Base-by-base conservation (phyloP, 2,113 vertebrate species). In the Carassius auratus region DNA sequence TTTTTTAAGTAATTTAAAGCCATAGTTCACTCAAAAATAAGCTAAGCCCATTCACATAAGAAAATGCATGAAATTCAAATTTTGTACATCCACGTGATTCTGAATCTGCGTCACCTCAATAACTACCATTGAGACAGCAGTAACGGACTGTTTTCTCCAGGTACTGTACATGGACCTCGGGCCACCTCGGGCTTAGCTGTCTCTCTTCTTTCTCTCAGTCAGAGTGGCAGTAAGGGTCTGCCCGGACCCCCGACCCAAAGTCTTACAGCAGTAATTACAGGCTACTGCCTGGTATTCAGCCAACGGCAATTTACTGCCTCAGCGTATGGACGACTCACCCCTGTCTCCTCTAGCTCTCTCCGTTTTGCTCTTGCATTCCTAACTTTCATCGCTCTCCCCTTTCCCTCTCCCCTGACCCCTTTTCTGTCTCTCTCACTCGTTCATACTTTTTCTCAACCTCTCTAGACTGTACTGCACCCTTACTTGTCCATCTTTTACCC, bases 381-480 rank as follows among this genome's bases (percentile, higher is more conserved):
- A 66, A 84, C 42, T 38, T 23, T 83, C 9, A 57, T 79, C 33
- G 7, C 15, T 62, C 52, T 48, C 38, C 69, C 23, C 57, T 55
- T 36, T 78, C 42, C 42, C 42, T 45, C 68, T 71, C 9, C 42
- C 36, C 68, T 71, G 21, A 42, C 68, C 68, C 68, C 9, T 42
- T 71, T 71, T 71, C 36, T 71, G 2, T 71, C 36, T 71, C 36
- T 85, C 61, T 78, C 81, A 12, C 21, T 21, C 38, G 2, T 59
- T 45, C 77, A 59, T 68, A 30, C 36, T 74, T 68, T 57, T 59
- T 8, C 81, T 83, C 10, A 19, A 55, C 10, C 30, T 73, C 77
- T 74, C 23, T 90, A 89, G 86, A 6, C 33, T 42, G 2, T 85
- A 84, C 92, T 91, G 91, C 89, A 90, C 92, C 92, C 92, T 89